Evolutionary conservation across 2,888 invertebrate species (phyloP), one percentile per base, ranked within the genome.

Genomic region (Synergus umbraculus): DNA sequence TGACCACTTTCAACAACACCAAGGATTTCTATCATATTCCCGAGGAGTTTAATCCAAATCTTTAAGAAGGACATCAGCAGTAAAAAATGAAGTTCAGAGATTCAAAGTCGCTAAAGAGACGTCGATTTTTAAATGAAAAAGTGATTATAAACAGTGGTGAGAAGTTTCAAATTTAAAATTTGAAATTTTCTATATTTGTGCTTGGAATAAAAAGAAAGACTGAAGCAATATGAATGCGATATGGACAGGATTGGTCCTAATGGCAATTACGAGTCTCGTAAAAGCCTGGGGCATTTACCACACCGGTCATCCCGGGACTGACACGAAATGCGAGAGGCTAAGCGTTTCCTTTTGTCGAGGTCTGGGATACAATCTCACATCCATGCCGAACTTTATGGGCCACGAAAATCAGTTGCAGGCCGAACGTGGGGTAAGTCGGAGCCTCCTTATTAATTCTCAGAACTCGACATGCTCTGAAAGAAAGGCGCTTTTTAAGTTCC

Each of bases 371-470:
- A 97, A 97, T 93, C 95, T 96, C 93, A 97, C 97, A 43, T 94
- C 95, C 49, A 96, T 97, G 96, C 97, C 97, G 76, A 97, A 97
- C 93, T 94, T 96, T 82, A 95, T 97, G 92, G 96, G 96, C 1
- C 97, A 97, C 91, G 94, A 94, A 82, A 95, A 95, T 90, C 97
- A 97, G 92, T 94, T 95, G 87, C 96, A 96, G 89, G 97, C 97
- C 78, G 96, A 96, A 89, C 94, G 95, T 89, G 95, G 95, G 94
- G 96, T 97, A 93, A 95, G 93, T 84, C 82, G 29, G 43, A 44
- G 22, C 49, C 49, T 73, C 54, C 49, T 73, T 67, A 73, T 79
- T 37, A 73, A 73, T 73, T 73, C 73, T 37, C 73, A 54, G 73
- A 73, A 73, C 73, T 73, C 73, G 54, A 73, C 54, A 54, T 73